Base-by-base conservation (phyloP, 2,113 vertebrate genomes). In the Eidolon helvum region DNA sequence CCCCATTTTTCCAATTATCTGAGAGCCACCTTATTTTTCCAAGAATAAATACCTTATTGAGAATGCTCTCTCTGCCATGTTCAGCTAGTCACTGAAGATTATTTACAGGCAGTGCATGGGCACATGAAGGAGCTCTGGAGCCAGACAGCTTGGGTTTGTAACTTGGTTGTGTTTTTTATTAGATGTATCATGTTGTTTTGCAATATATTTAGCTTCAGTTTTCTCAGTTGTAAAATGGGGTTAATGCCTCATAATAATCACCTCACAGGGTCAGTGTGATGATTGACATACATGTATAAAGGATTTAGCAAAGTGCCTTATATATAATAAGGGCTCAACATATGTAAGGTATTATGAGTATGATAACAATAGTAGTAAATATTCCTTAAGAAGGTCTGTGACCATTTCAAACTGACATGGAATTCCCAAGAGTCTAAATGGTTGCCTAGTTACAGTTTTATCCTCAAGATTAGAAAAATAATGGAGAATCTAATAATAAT, bases 401-500 rank as follows among this genome's bases (percentile, higher is more conserved):
- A 40, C n/a, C 24, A 77, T 78, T 91, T 97, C 90, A 79, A 14
- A 94, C 4, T 35, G 38, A 96, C n/a, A 78, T 8, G 9, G 43
- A 96, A 82, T 93, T 48, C 50, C 2, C 35, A 38, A 77, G 12
- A 12, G 3, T 97, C 69, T 94, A 83, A 94, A 89, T 15, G 18
- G 59, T 40, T 75, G 4, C 43, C 90, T 91, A 83, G 77, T 89
- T 94, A 86, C 4, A 63, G 92, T 11, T 96, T 65, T 83, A 93
- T 63, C 30, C 85, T 61, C 48, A 95, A 91, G 40, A 86, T 3
- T 28, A 71, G 33, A 65, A 87, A 92, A 97, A 78, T 53, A 79
- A 66, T 28, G 40, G 85, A 97, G 14, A 15, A 19, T 90, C 35
- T 91, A 95, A 96, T 38, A 59, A 92, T 80, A 95, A 95, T 8